These are phyloP conservation scores for Eledone cirrhosa DNA, from an alignment of 2,888 invertebrate genomes.

Conservation along the genomic window DNA sequence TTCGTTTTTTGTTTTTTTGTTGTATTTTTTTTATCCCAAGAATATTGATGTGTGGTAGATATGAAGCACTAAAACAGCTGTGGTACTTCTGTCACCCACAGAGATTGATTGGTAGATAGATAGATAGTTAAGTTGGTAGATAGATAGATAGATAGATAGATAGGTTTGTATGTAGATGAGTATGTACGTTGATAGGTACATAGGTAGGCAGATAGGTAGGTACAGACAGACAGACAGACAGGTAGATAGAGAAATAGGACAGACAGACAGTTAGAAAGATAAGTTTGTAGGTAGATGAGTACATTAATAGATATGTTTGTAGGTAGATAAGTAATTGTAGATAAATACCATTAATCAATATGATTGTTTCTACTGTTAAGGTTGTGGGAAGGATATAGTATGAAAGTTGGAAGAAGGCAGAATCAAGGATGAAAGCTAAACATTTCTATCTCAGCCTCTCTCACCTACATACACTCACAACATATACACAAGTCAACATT, in stretches of 20 bases:
- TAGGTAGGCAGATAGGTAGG: neutral
- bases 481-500: too few relatives aligned
- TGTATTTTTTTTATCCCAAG: too few relatives aligned
- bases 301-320: neutral
- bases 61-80: too few relatives aligned
- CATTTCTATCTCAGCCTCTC: too few relatives aligned
- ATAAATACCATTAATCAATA: neutral
- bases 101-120: neutral
- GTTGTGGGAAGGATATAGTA: neutral
- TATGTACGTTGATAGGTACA: neutral
- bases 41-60: too few relatives aligned
- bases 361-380: slow-evolving; percentile 4
- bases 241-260: neutral
- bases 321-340: neutral
- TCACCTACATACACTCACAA: too few relatives aligned
- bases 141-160: neutral
- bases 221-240: neutral
- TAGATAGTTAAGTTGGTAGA: neutral
- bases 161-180: neutral
- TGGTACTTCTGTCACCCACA: neutral
- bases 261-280: neutral
- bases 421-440: too few relatives aligned
- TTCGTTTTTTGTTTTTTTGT: too few relatives aligned
- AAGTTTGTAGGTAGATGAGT: neutral
- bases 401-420: neutral